These are phyloP conservation scores for Carduelis carduelis DNA, from an alignment of 2,797 vertebrate genomes.

Conservation along the genomic window DNA sequence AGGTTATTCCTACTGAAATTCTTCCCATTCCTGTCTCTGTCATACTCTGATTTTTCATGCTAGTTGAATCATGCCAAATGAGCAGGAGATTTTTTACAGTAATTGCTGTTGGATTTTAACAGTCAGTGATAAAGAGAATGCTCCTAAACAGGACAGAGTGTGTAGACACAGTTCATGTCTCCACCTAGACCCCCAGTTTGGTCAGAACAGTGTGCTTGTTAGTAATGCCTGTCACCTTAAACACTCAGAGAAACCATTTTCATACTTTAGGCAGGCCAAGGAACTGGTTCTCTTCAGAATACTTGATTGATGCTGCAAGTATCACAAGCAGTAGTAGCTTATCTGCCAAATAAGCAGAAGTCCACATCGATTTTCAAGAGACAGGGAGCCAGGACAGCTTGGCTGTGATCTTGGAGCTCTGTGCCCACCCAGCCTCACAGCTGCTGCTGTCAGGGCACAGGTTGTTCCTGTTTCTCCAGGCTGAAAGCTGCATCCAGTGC, in stretches of 20 bases:
- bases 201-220: background rate
- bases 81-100: background rate
- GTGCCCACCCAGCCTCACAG: background rate
- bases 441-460: background rate
- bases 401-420: accelerated
- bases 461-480: background rate
- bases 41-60: background rate
- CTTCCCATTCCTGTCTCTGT: background rate
- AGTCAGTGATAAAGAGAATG: background rate
- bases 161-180: background rate
- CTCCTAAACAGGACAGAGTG: background rate
- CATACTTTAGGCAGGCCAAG: background rate
- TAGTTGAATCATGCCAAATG: background rate
- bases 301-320: background rate
- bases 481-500: background rate
- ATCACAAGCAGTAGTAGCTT: background rate
- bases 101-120: background rate
- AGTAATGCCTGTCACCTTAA: background rate
- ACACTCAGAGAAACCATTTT: background rate
- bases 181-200: background rate
- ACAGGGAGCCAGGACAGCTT: background rate
- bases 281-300: background rate
- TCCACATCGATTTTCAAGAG: background rate
- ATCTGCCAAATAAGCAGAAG: background rate
- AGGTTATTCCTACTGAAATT: background rate